Conservation (phyloP, 2,113 vertebrate genomes). For the Microtus oregoni region DNA sequence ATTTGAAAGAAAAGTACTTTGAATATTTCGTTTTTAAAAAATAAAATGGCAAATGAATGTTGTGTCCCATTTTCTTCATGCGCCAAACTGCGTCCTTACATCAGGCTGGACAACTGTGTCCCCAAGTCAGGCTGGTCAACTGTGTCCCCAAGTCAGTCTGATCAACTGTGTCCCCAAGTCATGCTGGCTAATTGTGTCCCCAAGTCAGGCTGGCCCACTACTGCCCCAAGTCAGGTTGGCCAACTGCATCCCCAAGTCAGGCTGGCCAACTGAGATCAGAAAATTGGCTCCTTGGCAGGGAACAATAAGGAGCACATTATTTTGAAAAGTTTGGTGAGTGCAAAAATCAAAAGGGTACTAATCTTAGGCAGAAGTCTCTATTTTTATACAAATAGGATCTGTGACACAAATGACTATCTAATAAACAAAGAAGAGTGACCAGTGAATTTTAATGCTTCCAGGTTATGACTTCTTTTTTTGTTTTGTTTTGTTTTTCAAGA, state of each 20-base stretch:
- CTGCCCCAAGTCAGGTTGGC: no score
- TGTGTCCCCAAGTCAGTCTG: no score
- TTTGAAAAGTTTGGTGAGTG: slow-evolving; percentile 52
- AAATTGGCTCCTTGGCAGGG: slow-evolving; percentile 39
- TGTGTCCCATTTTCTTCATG: slow-evolving; percentile 70
- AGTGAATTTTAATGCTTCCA: slow-evolving; percentile 57
- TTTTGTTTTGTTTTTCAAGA: no score
- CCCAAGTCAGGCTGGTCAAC: no score
- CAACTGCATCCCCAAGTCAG: neutral
- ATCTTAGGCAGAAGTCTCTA: neutral
- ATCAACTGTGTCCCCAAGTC: no score
- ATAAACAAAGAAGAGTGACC: slow-evolving; percentile 48
- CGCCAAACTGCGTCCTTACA: slow-evolving; percentile 46
- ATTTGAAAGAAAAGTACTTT: slow-evolving; percentile 93
- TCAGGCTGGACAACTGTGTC: slow-evolving; percentile 14
- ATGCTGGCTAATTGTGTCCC: no score
- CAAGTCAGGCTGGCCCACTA: no score
- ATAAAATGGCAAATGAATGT: slow-evolving; percentile 89
- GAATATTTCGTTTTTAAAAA: slow-evolving; percentile 93
- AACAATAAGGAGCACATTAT: slow-evolving; percentile 29
- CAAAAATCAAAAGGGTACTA: slow-evolving; percentile 52
- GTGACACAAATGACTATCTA: slow-evolving; percentile 58
- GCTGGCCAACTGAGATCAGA: slow-evolving; percentile 34
- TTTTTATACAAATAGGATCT: slow-evolving; percentile 54
- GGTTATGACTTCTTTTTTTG: neutral